Evolutionary conservation across 2,797 vertebrate genomes (phyloP), one percentile per base, ranked within the genome.

Genomic region (Setipinna tenuifilis): DNA sequence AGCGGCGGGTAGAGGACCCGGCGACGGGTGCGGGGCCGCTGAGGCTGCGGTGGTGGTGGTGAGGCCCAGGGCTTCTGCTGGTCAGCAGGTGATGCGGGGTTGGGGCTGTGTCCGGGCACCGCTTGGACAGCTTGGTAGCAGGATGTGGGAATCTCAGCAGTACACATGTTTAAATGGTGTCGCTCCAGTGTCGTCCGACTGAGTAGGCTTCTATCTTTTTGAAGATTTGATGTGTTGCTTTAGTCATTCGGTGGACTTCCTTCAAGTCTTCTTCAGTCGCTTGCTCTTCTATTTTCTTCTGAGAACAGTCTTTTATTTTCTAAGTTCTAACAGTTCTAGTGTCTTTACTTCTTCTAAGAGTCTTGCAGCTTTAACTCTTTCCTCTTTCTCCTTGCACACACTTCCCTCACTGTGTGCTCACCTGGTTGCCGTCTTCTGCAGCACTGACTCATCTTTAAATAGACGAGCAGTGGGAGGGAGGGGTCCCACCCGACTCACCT

Each of bases 1-100:
- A 88, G 85, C 0, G 94, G 88, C 0, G 95, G 95, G 87, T 94
- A 96, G 86, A 95, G 90, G 41, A 96, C 94, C n/a, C 91, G 88
- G 0, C 87, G 86, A 11, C 86, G 82, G 61, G 82, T 2, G 80
- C 89, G 85, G 75, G 59, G 41, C 82, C 86, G 81, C 17, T 23
- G 50, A 48, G 19, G 17, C 54, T 7, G 84, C 21, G 35, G 82
- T 23, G 16, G 80, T 21, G 19, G 68, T 41, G 6, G 83, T 17
- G 21, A 11, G 85, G 6, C 6, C n/a, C 41, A 54, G 65, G 83
- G 61, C 14, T 83, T 89, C 44, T 19, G 25, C 31, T 83, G 82
- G 35, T 89, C 44, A 16, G 25, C 31, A 84, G 82, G 35, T 35
- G 17, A 2, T 17, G 6, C 48, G 58, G 0, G 80, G 86, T 88